Evolutionary conservation across 2,113 vertebrate genomes (phyloP), one percentile per base, ranked within the genome.

Genomic region (Leptosomus discolor): DNA sequence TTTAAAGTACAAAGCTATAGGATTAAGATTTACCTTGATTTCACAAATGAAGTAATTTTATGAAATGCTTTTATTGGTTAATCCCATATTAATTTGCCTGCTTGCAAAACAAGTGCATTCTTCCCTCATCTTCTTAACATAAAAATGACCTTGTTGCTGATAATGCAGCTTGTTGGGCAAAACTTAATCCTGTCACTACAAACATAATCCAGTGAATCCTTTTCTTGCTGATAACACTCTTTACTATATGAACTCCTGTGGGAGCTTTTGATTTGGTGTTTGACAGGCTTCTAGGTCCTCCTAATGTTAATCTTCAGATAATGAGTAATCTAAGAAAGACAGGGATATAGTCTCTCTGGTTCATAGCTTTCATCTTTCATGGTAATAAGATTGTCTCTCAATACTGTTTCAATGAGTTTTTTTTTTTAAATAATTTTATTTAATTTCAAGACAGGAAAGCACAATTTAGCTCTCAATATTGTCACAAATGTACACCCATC

Each of bases 101-200:
- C 57, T 90, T 94, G 75, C 20, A 85, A 90, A 96, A 67, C 8
- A 60, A 93, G 54, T 51, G 51, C 54, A 56, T 94, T 95, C 79
- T 90, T 73, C 50, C 36, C 30, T 95, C 65, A 96, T 82, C 88
- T 70, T 88, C 48, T 94, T 95, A 93, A 76, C 23, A 37, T 80
- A 81, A 94, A 96, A 97, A 94, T 92, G 48, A 93, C 95, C 71
- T 86, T 92, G 57, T 94, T 96, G 94, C 70, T 90, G 78, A 85
- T 90, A 87, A 90, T 76, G 73, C 51, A 60, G 69, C 58, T 90
- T 90, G 90, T 81, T 91, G 85, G 79, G 48, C 65, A 95, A 85
- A 77, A 87, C 24, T 84, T 96, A 96, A 96, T 94, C 88, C 69
- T 91, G 46, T 91, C 17, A 0, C 92, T 87, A 89, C 78, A 75